phyloP scores from a whole-genome alignment of 2,888 invertebrate genomes.

The Ischnus inquisitorius region DNA sequence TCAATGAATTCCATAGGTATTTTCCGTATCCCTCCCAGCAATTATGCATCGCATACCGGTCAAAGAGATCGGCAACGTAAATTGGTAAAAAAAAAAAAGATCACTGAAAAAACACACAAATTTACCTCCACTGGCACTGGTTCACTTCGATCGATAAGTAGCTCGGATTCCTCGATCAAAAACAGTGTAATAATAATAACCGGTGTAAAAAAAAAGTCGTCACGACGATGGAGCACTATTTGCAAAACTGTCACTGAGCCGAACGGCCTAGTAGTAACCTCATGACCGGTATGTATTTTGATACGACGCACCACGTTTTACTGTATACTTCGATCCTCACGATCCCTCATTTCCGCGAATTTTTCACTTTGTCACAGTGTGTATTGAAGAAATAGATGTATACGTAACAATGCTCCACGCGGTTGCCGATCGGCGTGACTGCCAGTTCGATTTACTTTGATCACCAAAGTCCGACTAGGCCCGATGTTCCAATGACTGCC shows the following conservation, averaged over 20 bases:
- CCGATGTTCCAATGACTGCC: background rate
- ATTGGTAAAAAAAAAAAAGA: conserved; percentile 15
- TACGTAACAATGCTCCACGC: conserved; percentile 3
- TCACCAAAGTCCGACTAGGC: conserved; percentile 6
- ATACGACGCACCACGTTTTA: conserved; percentile 63
- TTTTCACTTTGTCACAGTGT: conserved; percentile 58
- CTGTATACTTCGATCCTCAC: conserved; percentile 55
- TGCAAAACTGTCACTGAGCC: conserved; percentile 65
- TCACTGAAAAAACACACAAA: conserved; percentile 68
- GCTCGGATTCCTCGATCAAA: conserved; percentile 62
- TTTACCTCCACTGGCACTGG: conserved; percentile 80
- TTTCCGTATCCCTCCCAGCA: background rate
- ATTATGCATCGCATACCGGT: background rate
- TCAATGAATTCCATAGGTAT: background rate
- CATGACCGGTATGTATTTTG: conserved; percentile 48
- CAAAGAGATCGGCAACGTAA: conserved; percentile 1
- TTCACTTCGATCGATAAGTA: conserved; percentile 78
- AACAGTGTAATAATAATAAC: conserved; percentile 36
- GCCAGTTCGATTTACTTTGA: conserved; percentile 40
- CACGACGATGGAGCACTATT: conserved; percentile 57
- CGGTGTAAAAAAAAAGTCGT: conserved; percentile 43
- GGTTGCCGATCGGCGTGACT: conserved; percentile 18
- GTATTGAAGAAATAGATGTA: conserved; percentile 11
- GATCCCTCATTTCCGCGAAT: conserved; percentile 63
- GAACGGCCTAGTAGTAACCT: conserved; percentile 27